These are phyloP conservation scores for Tetrax tetrax DNA, from an alignment of 2,113 vertebrate species.

Conservation along the genomic window DNA sequence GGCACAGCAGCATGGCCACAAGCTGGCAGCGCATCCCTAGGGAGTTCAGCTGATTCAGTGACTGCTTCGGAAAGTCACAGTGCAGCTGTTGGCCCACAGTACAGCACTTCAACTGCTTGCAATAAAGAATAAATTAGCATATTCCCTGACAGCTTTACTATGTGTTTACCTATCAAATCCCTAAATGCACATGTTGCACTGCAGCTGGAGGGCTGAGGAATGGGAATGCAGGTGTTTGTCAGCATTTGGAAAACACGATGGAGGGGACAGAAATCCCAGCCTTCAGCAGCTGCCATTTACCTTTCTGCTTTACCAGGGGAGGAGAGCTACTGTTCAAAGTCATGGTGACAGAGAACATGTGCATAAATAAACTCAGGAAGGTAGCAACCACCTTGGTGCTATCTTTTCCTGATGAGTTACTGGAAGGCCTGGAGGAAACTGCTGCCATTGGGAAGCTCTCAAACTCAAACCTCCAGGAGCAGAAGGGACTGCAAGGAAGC, in stretches of 20 bases:
- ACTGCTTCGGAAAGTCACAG: not conserved
- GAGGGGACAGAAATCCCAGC: not conserved
- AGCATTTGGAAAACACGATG: not conserved
- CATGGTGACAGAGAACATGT: rapidly evolving
- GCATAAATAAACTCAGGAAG: not conserved
- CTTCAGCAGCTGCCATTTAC: not conserved
- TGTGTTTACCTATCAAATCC: not conserved
- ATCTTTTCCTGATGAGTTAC: not conserved
- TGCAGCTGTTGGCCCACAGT: conserved; percentile 6
- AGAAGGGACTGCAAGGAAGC: not conserved
- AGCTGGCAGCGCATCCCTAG: not conserved
- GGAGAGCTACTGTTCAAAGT: not conserved
- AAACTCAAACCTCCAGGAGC: not conserved
- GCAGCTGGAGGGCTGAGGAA: not conserved
- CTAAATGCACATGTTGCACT: not conserved
- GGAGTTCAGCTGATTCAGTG: not conserved
- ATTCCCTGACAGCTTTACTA: not conserved
- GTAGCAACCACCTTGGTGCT: not conserved
- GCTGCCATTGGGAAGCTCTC: not conserved
- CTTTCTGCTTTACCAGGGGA: not conserved
- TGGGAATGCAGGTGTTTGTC: not conserved
- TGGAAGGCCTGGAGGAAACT: not conserved
- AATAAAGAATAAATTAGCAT: not conserved
- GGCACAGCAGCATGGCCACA: not conserved
- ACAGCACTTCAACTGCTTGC: not conserved